Conservation (phyloP, 2,888 invertebrate genomes). For the Julus scandinavius region DNA sequence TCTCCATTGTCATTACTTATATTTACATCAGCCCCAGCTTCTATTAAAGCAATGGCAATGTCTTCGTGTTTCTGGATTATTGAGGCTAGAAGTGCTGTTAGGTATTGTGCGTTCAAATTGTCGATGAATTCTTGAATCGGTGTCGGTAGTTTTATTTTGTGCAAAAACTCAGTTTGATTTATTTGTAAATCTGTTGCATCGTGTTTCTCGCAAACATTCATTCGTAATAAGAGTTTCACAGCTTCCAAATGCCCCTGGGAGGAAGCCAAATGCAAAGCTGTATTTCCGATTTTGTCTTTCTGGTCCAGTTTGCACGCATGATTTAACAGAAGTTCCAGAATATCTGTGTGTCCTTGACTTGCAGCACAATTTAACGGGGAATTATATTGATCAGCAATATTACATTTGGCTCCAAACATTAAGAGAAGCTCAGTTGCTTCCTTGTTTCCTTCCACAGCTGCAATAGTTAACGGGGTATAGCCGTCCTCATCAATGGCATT, state of each 20-base stretch:
- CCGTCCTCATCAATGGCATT: constrained; percentile 84
- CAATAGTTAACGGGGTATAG: constrained; percentile 66
- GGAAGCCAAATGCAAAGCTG: not conserved
- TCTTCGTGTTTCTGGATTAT: not conserved
- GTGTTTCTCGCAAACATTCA: not conserved
- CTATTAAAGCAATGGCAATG: not conserved
- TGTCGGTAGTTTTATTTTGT: not conserved
- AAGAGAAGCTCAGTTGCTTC: constrained; percentile 78
- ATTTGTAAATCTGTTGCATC: no score
- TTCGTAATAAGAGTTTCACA: not conserved
- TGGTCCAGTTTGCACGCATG: constrained; percentile 55
- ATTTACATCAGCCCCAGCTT: not conserved
- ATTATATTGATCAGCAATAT: no score
- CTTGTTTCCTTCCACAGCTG: not conserved
- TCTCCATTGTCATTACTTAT: not conserved
- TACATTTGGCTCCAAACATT: constrained; percentile 59
- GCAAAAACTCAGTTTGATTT: not conserved
- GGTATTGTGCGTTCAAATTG: not conserved
- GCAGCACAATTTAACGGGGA: not conserved
- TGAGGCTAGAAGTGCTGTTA: constrained; percentile 63
- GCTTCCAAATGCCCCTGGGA: not conserved
- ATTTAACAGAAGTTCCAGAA: constrained; percentile 76
- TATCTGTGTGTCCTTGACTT: constrained; percentile 66
- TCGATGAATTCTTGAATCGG: not conserved
- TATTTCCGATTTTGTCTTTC: not conserved